Base-by-base conservation (phyloP, 2,888 invertebrate genomes). In the Platynereis dumerilii region DNA sequence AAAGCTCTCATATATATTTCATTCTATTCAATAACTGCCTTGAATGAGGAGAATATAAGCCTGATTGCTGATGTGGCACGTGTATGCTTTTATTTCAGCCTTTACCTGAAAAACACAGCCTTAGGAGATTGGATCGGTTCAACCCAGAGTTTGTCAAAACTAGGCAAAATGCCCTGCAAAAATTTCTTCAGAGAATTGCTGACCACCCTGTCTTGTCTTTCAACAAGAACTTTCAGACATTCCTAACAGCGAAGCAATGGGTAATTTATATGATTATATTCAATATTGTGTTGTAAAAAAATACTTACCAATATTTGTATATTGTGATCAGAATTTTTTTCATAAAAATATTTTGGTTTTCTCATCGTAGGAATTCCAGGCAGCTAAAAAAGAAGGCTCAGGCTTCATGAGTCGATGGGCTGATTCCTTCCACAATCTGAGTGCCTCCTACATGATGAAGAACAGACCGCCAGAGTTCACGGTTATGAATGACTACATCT, bases 201-300 rank as follows among this genome's bases (percentile, higher is more conserved):
- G 87, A 88, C 74, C 90, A 91, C 83, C 90, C 90, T 0, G 89
- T 90, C 62, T 83, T 91, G 53, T 90, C 90, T 67, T 89, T 88
- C 76, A 88, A 89, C 77, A 87, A 88, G 74, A 87, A 87, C 81
- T 85, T 90, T 62, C 87, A 88, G 72, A 82, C 88, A 57, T 91
- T 91, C 80, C 85, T 91, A 53, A 90, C 89, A 29, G 87, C 88
- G 0, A 89, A 89, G 80, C 88, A 88, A 68, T 85, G 88, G 55
- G 90, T 83, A 73, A 70, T 74, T 5, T 48, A 48, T 34, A 5
- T 52, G 20, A 22, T 3, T 7, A 5, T 7, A 52, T 17, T 52
- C 5, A 48, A 48, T 48, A 20, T 48, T 48, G 10, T 22, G 22
- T 48, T 48, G n/a, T 48, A n/a, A 7, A 20, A 20, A 48, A 22